phyloP scores from a whole-genome alignment of 2,113 vertebrate genomes.

The Rhombomys opimus region DNA sequence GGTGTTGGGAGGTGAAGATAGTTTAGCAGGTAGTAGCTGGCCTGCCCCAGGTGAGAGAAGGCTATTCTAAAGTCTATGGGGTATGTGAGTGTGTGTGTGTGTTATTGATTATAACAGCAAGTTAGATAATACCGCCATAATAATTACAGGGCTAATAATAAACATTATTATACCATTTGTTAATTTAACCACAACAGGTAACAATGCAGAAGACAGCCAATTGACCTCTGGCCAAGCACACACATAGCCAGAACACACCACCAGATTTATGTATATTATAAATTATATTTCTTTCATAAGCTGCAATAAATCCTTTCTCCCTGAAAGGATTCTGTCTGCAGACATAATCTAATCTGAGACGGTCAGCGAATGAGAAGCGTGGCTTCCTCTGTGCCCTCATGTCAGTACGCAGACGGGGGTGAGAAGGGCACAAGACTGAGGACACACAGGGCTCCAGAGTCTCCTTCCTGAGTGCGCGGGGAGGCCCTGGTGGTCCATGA shows the following conservation, averaged over 20 bases:
- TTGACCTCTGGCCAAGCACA: background rate
- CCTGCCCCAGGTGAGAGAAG: no score
- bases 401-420: background rate
- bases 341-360: background rate
- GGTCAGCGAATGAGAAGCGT: rapidly evolving
- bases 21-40: no score
- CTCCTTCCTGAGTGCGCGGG: background rate
- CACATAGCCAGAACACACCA: background rate
- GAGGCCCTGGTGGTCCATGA: rapidly evolving
- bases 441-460: no score
- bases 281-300: background rate
- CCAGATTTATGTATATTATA: background rate
- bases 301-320: background rate
- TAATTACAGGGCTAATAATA: no score
- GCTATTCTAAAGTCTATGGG: no score
- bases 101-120: no score
- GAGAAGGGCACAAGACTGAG: background rate
- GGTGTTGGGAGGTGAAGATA: no score
- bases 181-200: no score
- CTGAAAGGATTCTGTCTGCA: background rate
- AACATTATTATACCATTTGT: no score
- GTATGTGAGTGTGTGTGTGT: no score
- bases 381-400: rapidly evolving
- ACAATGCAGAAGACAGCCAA: background rate
- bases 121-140: no score